Evolutionary conservation across 2,888 invertebrate species (phyloP).

Genomic region (Catotricha subobsoleta): DNA sequence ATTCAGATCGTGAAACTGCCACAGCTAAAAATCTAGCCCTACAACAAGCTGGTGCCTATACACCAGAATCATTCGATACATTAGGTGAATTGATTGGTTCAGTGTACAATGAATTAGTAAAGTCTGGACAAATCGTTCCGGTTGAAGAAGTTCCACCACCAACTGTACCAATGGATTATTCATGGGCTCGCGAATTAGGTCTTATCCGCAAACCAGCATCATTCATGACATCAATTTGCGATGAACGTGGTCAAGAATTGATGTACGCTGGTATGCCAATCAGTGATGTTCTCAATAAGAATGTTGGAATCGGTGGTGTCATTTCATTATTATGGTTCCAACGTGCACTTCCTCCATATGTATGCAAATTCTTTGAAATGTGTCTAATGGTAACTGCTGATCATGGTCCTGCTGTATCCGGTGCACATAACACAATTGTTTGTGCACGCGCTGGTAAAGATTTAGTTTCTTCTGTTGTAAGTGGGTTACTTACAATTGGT

Average conservation of each 20-base stretch:
- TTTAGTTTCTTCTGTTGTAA: constrained; percentile 86
- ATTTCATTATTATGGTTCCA: constrained; percentile 98
- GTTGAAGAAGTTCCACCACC: constrained; percentile 90
- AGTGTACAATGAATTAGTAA: constrained; percentile 60
- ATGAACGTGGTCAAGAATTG: constrained; percentile 94
- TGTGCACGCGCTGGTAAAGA: constrained; percentile 95
- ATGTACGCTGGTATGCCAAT: constrained; percentile 91
- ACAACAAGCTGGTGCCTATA: constrained; percentile 64
- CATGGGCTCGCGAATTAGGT: constrained; percentile 92
- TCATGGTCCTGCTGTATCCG: constrained; percentile 97
- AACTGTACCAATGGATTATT: constrained; percentile 99
- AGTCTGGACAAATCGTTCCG: constrained; percentile 65
- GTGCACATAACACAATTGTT: constrained; percentile 97
- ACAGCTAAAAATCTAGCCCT: constrained; percentile 78
- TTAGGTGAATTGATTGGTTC: constrained; percentile 59
- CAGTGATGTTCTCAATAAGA: constrained; percentile 74
- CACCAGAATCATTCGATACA: constrained; percentile 85
- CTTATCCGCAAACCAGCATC: constrained; percentile 96
- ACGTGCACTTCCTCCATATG: constrained; percentile 81
- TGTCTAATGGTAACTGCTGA: constrained; percentile 97
- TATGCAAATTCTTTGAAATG: constrained; percentile 96
- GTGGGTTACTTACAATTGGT: constrained; percentile 92
- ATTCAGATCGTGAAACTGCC: constrained; percentile 85
- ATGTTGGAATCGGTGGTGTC: constrained; percentile 94
- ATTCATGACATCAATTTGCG: constrained; percentile 98